phyloP scores from a whole-genome alignment of 1,140 invertebrate species.

The Brachionus asplanchnoidis region DNA sequence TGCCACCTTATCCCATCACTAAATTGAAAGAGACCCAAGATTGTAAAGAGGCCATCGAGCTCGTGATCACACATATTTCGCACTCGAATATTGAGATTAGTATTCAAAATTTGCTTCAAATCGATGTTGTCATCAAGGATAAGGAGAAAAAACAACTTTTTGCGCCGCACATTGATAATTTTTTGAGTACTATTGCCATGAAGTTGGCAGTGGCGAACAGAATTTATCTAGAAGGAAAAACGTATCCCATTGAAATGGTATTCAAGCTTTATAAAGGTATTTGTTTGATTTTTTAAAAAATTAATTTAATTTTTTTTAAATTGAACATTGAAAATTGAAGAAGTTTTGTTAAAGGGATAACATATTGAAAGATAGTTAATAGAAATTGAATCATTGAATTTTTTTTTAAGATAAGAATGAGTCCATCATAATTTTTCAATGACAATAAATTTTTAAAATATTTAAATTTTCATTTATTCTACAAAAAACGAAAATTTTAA shows the following conservation, averaged over 20 bases:
- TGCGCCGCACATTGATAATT: slow-evolving; percentile 65
- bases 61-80: slow-evolving; percentile 65
- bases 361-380: too few relatives aligned
- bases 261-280: slow-evolving; percentile 17
- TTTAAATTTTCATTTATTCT: too few relatives aligned
- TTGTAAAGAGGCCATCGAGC: slow-evolving; percentile 55
- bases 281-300: neutral
- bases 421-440: too few relatives aligned
- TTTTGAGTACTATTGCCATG: slow-evolving; percentile 66
- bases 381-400: too few relatives aligned
- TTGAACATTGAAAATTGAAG: too few relatives aligned
- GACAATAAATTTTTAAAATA: too few relatives aligned
- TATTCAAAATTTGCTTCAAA: slow-evolving; percentile 65
- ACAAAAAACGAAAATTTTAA: too few relatives aligned
- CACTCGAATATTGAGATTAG: slow-evolving; percentile 64
- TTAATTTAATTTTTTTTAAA: neutral
- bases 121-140: slow-evolving; percentile 58
- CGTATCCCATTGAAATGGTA: neutral
- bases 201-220: slow-evolving; percentile 65
- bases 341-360: too few relatives aligned
- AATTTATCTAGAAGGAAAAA: slow-evolving; percentile 52
- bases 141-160: slow-evolving; percentile 52
- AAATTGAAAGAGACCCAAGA: slow-evolving; percentile 44
- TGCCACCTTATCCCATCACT: slow-evolving; percentile 10
- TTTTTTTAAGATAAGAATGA: too few relatives aligned